Evolutionary conservation across 2,797 vertebrate species (phyloP).

Genomic region (Macropus fuliginosus): DNA sequence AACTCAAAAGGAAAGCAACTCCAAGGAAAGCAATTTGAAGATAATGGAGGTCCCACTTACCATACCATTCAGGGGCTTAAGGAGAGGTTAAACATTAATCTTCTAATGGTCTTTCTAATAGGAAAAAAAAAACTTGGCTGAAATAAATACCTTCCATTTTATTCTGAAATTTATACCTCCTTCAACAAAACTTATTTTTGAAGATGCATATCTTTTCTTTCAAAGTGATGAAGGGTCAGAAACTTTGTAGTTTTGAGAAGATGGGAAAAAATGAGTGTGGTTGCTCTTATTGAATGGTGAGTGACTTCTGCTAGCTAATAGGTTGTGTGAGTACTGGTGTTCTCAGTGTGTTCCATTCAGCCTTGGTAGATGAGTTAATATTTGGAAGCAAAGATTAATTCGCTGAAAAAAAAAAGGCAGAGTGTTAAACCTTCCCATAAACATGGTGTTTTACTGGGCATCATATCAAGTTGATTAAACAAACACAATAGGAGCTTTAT

Average conservation of each 20-base stretch:
- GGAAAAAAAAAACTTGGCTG: conserved; percentile 15
- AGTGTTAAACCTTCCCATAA: conserved; percentile 16
- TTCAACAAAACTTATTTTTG: not conserved
- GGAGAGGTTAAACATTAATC: conserved; percentile 37
- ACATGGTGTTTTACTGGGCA: conserved; percentile 68
- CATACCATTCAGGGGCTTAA: conserved; percentile 11
- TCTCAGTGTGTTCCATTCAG: not conserved
- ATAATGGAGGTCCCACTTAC: conserved; percentile 22
- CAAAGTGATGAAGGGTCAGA: not conserved
- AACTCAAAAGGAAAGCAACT: conserved; percentile 29
- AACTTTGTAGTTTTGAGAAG: conserved; percentile 21
- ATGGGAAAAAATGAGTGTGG: not conserved
- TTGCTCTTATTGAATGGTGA: not conserved
- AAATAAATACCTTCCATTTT: conserved; percentile 26
- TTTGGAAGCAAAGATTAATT: conserved; percentile 33
- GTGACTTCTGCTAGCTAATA: conserved; percentile 37
- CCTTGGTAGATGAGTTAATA: not conserved
- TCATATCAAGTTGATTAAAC: conserved; percentile 74
- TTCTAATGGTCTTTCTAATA: not conserved
- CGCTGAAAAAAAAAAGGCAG: not conserved
- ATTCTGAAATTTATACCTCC: conserved; percentile 30
- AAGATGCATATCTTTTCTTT: not conserved
- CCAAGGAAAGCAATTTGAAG: not conserved
- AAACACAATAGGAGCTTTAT: conserved; percentile 58
- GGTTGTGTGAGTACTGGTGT: not conserved